Conservation (phyloP, 2,113 vertebrate species). For the Bucco capensis region DNA sequence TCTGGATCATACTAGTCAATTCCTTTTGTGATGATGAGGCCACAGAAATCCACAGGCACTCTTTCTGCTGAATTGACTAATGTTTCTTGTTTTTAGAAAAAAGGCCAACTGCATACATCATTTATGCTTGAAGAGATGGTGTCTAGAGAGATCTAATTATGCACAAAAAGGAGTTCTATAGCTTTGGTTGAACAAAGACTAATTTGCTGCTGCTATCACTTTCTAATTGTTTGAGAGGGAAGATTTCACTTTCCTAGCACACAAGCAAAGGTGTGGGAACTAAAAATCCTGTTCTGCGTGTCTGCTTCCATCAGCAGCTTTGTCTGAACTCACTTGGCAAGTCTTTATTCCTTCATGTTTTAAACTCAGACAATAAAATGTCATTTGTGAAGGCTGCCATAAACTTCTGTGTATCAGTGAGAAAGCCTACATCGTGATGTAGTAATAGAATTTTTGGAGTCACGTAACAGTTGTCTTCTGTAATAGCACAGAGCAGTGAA, state of each 20-base stretch:
- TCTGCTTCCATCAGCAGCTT: not conserved
- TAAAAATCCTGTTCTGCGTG: not conserved
- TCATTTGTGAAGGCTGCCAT: not conserved
- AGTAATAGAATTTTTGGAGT: rapidly evolving
- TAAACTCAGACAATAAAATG: not conserved
- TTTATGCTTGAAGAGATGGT: not conserved
- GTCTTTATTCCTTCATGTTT: not conserved
- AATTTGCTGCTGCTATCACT: not conserved
- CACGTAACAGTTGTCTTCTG: not conserved
- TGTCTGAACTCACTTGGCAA: not conserved
- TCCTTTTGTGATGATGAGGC: slow-evolving; percentile 17
- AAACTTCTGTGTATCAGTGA: not conserved
- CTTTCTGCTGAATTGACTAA: slow-evolving; percentile 24
- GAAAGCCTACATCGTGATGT: not conserved
- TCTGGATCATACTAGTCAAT: slow-evolving; percentile 14
- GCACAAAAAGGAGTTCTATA: not conserved
- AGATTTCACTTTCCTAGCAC: not conserved
- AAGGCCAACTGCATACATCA: not conserved
- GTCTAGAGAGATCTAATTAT: not conserved
- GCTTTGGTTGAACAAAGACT: not conserved
- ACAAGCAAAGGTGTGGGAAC: not conserved
- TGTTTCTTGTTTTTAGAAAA: slow-evolving; percentile 22
- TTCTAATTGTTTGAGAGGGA: not conserved
- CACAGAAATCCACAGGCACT: not conserved
- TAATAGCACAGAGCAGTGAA: not conserved